These are phyloP conservation scores for Solenopsis fugax DNA, from an alignment of 1,140 invertebrate species.

Conservation along the genomic window DNA sequence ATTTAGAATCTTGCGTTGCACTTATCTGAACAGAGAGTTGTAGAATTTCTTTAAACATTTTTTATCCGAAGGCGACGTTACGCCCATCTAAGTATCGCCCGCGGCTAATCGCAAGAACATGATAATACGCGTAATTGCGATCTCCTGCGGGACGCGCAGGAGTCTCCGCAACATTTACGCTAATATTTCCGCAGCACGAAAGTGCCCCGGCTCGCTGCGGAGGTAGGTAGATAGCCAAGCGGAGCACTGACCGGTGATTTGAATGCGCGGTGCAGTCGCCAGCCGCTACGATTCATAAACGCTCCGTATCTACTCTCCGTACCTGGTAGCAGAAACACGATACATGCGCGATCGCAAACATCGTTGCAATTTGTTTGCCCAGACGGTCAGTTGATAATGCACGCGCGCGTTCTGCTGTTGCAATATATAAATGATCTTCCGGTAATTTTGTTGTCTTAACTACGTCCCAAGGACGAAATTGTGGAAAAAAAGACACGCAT, in stretches of 20 bases:
- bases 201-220: slow-evolving; percentile 21
- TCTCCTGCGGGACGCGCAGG: not conserved
- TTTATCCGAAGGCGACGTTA: not conserved
- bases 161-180: slow-evolving; percentile 41
- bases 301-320: slow-evolving; percentile 16
- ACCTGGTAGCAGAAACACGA: slow-evolving; percentile 46
- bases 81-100: not conserved
- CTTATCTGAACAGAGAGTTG: not conserved
- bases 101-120: slow-evolving; percentile 6
- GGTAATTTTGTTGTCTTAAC: not conserved
- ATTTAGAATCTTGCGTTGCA: not conserved
- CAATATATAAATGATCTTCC: not conserved
- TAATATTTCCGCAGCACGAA: slow-evolving; percentile 54
- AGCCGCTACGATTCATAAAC: slow-evolving; percentile 52
- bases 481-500: not conserved
- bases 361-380: not conserved
- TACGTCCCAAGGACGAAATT: not conserved
- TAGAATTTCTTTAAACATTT: not conserved
- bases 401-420: not conserved
- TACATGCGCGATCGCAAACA: slow-evolving; percentile 9
- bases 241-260: slow-evolving; percentile 76
- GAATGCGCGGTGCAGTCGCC: slow-evolving; percentile 74
- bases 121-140: slow-evolving; percentile 23
- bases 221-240: slow-evolving; percentile 49
- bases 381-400: not conserved